Base-by-base conservation (phyloP, 2,797 vertebrate species). In the Myotis planiceps region DNA sequence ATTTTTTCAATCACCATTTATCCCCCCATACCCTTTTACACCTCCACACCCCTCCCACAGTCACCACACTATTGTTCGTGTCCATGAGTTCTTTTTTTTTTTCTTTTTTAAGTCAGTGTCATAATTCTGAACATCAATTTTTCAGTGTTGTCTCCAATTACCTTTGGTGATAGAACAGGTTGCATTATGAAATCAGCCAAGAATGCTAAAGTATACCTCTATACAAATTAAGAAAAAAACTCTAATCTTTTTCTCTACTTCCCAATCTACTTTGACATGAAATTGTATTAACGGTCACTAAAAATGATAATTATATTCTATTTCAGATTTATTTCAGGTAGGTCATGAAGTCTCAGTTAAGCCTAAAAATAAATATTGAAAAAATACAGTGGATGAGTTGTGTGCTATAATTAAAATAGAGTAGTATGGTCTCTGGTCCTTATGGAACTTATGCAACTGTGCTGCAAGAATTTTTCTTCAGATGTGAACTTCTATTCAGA, bases 311-410 rank as follows among this genome's bases (percentile, higher is more conserved):
- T 94, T 97, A 95, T 97, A 87, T 97, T 97, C 68, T 66, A 25
- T 98, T 55, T 98, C 96, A 97, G 27, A 97, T 82, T 83, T 98
- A 75, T 97, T 97, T 94, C 95, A 97, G 90, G 95, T 98, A 97
- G 84, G 92, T 96, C 79, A 97, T 71, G n/a, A 89, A 92, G 29
- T 80, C 39, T 86, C 51, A 89, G 93, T 95, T 89, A 34, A 97
- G 83, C 69, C 66, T 93, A 91, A 97, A 81, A 86, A 93, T 69
- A 85, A 88, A 96, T 92, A 90, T 53, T 85, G 29, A 89, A 91
- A 95, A 97, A 94, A 88, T 90, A 81, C 9, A 92, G 27, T 79
- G 65, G 45, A 6, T 90, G 34, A 93, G 55, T 76, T 74, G 69
- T 94, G 21, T 90, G 58, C 79, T 90, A 65, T 79, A 94, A 88